Evolutionary conservation across 2,888 invertebrate species (phyloP), one percentile per base, ranked within the genome.

Genomic region (Thecophora atra): DNA sequence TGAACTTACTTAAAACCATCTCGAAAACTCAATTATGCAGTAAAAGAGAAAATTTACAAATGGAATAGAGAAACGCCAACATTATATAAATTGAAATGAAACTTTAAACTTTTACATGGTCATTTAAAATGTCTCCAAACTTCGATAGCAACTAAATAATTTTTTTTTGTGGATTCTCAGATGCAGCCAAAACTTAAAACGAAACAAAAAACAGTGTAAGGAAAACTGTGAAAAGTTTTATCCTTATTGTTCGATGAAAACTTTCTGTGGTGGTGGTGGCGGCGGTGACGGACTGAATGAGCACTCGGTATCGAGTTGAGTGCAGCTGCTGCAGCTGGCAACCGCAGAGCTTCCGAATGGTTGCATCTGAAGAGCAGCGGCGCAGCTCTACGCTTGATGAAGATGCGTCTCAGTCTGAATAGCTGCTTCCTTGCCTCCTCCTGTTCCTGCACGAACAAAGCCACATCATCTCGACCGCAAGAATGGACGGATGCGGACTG

Each of bases 101-200:
- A 47, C 47, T 26, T 47, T 52, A 52, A 58, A 58, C 17, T 47
- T 51, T 13, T 11, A n/a, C 19, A 51, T 21, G 24, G 15, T 15
- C 17, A 13, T 58, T 44, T n/a, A 58, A 69, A 69, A 58, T 58
- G 68, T 60, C 58, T 69, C 68, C 24, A 69, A 70, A 70, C 63
- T 51, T 63, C 63, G 63, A 63, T 37, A 70, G 47, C 52, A 70
- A 70, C 30, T 17, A 51, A 70, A 70, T 62, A 51, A 63, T 52
- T 52, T 62, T 70, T 62, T 70, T 70, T 44, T 42, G 4, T n/a
- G 17, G 21, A 7, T 63, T 24, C 24, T 58, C 17, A 30, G 4
- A 15, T 21, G 51, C 44, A 24, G 44, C 42, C 30, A 47, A 65
- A 65, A n/a, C 17, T 17, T 17, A 65, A 51, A 64, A 47, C 21